Evolutionary conservation across 2,113 vertebrate genomes (phyloP).

Genomic region (Indicator indicator): DNA sequence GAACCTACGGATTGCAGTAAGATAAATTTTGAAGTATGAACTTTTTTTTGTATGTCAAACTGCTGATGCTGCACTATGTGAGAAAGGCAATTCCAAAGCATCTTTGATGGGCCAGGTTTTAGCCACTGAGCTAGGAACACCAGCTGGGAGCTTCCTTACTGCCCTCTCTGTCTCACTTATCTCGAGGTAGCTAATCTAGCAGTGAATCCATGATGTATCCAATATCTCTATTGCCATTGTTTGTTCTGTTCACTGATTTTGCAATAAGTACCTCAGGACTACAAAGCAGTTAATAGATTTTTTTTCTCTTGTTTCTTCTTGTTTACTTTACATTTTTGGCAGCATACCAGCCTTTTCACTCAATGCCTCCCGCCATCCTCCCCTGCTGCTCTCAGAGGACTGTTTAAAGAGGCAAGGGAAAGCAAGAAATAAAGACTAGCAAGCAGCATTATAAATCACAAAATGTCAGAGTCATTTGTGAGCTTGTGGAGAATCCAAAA

Average conservation of each 20-base stretch:
- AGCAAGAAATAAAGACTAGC: not conserved
- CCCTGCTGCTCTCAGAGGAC: not conserved
- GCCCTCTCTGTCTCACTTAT: not conserved
- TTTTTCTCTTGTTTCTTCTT: constrained; percentile 36
- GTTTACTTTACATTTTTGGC: constrained; percentile 50
- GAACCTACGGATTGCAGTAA: not conserved
- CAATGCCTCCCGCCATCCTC: not conserved
- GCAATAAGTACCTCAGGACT: constrained; percentile 18
- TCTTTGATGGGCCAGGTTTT: not conserved
- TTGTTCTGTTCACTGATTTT: constrained; percentile 13
- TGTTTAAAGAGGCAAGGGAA: constrained; percentile 16
- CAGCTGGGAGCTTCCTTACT: not conserved
- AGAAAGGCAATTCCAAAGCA: not conserved
- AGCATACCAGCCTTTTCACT: not conserved
- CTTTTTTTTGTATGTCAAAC: not conserved
- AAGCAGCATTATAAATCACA: not conserved
- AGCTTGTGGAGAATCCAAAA: not conserved
- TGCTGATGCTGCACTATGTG: not conserved
- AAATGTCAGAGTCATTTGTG: not conserved
- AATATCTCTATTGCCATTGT: not conserved
- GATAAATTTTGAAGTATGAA: not conserved
- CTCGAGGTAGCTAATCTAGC: not conserved
- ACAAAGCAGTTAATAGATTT: constrained; percentile 47
- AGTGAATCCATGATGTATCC: not conserved
- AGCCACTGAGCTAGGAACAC: not conserved